Evolutionary conservation across 2,888 invertebrate genomes (phyloP).

Genomic region (Microctonus aethiopoides): DNA sequence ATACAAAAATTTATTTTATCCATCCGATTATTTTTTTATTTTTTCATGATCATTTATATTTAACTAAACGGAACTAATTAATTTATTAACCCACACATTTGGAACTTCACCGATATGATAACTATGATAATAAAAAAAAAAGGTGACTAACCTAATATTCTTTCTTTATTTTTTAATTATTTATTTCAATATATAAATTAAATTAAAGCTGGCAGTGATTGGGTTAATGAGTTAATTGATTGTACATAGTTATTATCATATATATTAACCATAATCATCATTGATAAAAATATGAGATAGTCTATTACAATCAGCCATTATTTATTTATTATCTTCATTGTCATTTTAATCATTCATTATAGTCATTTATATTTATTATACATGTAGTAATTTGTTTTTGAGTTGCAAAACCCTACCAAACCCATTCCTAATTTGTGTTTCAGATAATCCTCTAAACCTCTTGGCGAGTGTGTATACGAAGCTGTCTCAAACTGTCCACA

Average conservation of each 20-base stretch:
- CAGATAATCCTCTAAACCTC: slow-evolving; percentile 50
- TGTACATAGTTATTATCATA: background rate
- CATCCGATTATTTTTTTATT: background rate
- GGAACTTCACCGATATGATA: background rate
- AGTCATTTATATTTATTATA: slow-evolving; percentile 7
- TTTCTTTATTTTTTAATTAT: background rate
- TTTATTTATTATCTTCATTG: slow-evolving; percentile 3
- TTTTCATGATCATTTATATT: background rate
- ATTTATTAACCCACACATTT: slow-evolving; percentile 9
- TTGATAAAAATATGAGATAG: background rate
- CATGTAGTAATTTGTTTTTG: slow-evolving; percentile 52
- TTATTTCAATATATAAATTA: background rate
- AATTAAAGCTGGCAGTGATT: background rate
- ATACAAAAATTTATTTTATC: background rate
- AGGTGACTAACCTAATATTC: background rate
- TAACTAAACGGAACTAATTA: background rate
- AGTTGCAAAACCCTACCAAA: slow-evolving; percentile 57
- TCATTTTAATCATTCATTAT: slow-evolving; percentile 7
- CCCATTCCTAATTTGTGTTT: slow-evolving; percentile 64
- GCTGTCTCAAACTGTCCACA: slow-evolving; percentile 13
- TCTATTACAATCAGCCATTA: slow-evolving; percentile 1
- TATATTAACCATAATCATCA: background rate
- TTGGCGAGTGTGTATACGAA: slow-evolving; percentile 3
- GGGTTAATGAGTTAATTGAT: slow-evolving; percentile 13
- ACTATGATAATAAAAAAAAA: background rate